Evolutionary conservation across 2,797 vertebrate species (phyloP), one percentile per base, ranked within the genome.

Genomic region (Cynopterus sphinx): DNA sequence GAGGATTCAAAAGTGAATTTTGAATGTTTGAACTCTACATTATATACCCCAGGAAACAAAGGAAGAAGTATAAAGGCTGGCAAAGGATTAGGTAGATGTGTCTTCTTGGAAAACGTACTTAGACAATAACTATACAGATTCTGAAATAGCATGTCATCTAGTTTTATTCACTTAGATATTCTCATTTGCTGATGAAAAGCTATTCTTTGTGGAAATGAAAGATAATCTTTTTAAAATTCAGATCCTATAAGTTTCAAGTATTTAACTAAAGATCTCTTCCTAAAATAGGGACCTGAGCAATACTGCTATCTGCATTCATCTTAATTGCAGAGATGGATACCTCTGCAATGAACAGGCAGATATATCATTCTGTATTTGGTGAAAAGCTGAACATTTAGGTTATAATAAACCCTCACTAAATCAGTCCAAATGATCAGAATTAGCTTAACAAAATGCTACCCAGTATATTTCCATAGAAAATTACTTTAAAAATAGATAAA

Each of bases 211-310:
- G 16, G 7, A 22, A 67, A 82, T 51, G 15, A 79, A 74, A 22
- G 53, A 70, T 36, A 28, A 82, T 57, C 21, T 36, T 78, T 95
- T 75, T 46, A 96, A 90, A 85, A 65, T 83, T 75, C 11, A 97
- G 65, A 90, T 67, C 53, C 33, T 26, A 16, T 15, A 75, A 5
- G 28, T 91, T 95, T 91, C 70, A 77, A 70, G 57, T 91, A 95
- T 75, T 82, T 92, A 84, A 41, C 16, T 41, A 92, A 26, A 77
- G 53, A 78, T 59, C 57, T 28, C 10, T 17, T 91, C 26, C 65
- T 49, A 77, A 90, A 95, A 71, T 39, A 67, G 0, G 85, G 43
- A 91, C 39, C 17, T 43, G 24, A 73, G 67, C 9, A 78, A 43
- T 68, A 68, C n/a, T 65, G 19, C 51, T 31, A 59, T 71, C 46